Base-by-base conservation (phyloP, 1,140 invertebrate genomes). In the Pentalonia nigronervosa region DNA sequence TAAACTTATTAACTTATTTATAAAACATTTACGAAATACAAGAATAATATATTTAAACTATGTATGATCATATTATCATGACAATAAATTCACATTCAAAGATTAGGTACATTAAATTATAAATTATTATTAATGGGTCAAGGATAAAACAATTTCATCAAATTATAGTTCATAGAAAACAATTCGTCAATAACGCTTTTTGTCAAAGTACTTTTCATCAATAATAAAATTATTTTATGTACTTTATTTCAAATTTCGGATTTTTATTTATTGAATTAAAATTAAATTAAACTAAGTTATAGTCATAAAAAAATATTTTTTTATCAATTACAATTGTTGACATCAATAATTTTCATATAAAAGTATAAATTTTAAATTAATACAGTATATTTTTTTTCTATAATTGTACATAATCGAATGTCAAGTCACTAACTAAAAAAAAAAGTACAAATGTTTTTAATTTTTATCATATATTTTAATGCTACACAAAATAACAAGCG, bases 241-340 rank as follows among this genome's bases (percentile, higher is more conserved):
- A 67, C 14, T 67, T 6, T 14, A 67, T 67, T n/a, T 67, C n/a
- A 14, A n/a, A 76, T 7, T 8, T 76, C 6, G 17, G 9, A 9
- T 67, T 14, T 67, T n/a, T 30, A 67, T 67, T 67, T n/a, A 67
- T 67, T 67, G 3, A 14, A n/a, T 14, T 76, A 76, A 76, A 76
- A 76, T 76, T 76, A 76, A 67, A 76, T 76, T 67, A 60, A 76
- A n/a, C n/a, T 76, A 76, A 30, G n/a, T 76, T 67, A 60, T 67
- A 67, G 8, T 56, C 23, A 67, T n/a, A n/a, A 67, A 17, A 17
- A 14, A n/a, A 60, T n/a, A 67, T 17, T 14, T n/a, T 67, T n/a
- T 67, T 67, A 67, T 30, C 4, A 67, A 30, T 67, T n/a, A n/a
- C 11, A 60, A 30, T 11, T 14, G 56, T 60, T 25, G 8, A 60